Conservation (phyloP, 2,888 invertebrate genomes). For the Idaea dimidiata region DNA sequence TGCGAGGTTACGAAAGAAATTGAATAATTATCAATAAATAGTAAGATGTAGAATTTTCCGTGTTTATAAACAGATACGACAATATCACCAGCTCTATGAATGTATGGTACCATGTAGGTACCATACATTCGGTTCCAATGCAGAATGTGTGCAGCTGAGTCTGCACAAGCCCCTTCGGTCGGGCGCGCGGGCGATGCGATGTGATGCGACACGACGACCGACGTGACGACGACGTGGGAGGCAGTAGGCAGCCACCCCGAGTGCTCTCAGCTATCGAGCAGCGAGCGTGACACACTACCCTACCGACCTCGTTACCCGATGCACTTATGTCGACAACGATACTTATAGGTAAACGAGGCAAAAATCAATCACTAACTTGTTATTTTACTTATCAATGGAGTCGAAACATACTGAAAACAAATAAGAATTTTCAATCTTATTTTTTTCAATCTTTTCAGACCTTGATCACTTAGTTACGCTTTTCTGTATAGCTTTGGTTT, state of each 20-base stretch:
- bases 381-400: too few relatives aligned
- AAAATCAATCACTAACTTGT: too few relatives aligned
- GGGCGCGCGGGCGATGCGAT: background rate
- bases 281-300: slow-evolving; percentile 1
- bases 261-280: background rate
- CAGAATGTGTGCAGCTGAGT: background rate
- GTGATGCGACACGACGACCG: too few relatives aligned
- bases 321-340: background rate
- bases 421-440: too few relatives aligned
- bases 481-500: too few relatives aligned
- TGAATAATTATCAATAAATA: background rate
- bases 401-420: too few relatives aligned
- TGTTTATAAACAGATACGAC: background rate
- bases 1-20: background rate
- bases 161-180: background rate
- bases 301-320: slow-evolving; percentile 5
- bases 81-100: too few relatives aligned
- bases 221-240: too few relatives aligned
- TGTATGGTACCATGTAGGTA: too few relatives aligned
- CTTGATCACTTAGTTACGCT: too few relatives aligned
- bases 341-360: background rate
- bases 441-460: too few relatives aligned
- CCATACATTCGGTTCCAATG: background rate
- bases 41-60: background rate
- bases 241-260: background rate